Evolutionary conservation across 1,140 invertebrate genomes (phyloP), one percentile per base, ranked within the genome.

Genomic region (Drosophila insularis): DNA sequence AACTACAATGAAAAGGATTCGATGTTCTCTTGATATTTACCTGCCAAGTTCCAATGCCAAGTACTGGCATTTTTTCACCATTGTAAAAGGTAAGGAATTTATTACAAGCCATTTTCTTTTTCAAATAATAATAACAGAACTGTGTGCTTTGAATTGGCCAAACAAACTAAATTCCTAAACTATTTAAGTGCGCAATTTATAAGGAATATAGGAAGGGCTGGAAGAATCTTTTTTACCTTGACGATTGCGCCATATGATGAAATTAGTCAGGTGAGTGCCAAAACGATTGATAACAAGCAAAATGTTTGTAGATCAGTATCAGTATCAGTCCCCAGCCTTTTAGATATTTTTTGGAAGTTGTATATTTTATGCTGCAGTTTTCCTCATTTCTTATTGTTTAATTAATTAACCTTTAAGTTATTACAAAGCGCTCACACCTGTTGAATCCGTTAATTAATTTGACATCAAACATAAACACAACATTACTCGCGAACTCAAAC

Each of bases 1-100:
- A 43, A 5, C 60, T 55, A 27, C 21, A 13, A 19, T 6, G 14
- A n/a, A 14, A 43, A 43, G n/a, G 23, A 55, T n/a, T 13, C 7
- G 3, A 13, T 35, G 10, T 3, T 37, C 6, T 21, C 21, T 8
- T 21, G 37, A 54, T 31, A 31, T 67, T 93, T 90, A 96, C 95
- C 93, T 96, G 95, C 96, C 96, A 97, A 66, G 96, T 96, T 60
- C 96, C 96, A 72, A 96, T 93, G 43, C 96, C 96, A 46, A 97
- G 90, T 68, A 94, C 93, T 0, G 96, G 96, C 95, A 97, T 97
- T 75, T 95, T 91, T 74, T 93, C 90, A n/a, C 92, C 93, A 85
- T 91, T 92, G 55, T 89, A 86, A 0, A 92, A 81, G 4, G 76
- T 89, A 37, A 92, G 70, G 50, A 76, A 90, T 50, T 86, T 78